A percentile compares a stretch with the other conserved stretches of the same genome.
phyloP scores from a whole-genome alignment of 2,797 vertebrate genomes.

The Cyclura pinguis region DNA sequence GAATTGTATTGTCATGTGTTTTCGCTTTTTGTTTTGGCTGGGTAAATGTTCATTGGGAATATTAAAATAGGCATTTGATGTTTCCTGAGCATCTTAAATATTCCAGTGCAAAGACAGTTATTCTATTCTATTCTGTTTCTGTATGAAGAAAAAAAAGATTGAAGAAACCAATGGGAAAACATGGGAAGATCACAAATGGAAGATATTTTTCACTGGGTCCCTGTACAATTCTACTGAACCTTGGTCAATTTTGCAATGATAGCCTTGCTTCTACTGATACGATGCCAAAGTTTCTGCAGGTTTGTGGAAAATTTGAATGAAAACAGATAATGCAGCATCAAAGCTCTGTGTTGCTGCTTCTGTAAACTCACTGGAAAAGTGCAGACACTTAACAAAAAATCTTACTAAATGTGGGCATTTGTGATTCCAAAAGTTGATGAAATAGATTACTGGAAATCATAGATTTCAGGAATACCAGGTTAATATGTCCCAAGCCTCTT shows the following conservation, averaged over 20 bases:
- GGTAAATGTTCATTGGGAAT: no score
- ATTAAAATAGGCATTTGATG: neutral
- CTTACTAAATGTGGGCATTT: slow-evolving; percentile 6
- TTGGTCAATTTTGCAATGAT: neutral
- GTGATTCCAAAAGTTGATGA: slow-evolving; percentile 43
- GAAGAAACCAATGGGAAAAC: neutral
- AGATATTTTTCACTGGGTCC: neutral
- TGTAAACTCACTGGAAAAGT: slow-evolving; percentile 6
- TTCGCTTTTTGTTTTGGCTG: neutral
- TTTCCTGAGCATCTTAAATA: no score
- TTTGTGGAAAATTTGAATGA: neutral
- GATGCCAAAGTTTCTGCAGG: neutral
- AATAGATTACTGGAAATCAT: slow-evolving; percentile 36
- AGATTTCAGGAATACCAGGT: slow-evolving; percentile 41
- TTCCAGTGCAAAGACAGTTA: no score
- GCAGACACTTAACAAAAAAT: neutral
- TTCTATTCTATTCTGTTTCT: no score
- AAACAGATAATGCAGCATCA: neutral
- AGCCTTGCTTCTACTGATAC: neutral
- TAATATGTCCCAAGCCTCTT: slow-evolving; percentile 40
- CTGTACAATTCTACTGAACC: neutral
- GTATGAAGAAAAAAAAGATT: neutral
- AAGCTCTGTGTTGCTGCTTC: neutral
- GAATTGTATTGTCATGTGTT: neutral
- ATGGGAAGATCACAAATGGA: neutral